Evolutionary conservation across 2,888 invertebrate genomes (phyloP), one percentile per base, ranked within the genome.

Genomic region (Phyllotreta cruciferae): DNA sequence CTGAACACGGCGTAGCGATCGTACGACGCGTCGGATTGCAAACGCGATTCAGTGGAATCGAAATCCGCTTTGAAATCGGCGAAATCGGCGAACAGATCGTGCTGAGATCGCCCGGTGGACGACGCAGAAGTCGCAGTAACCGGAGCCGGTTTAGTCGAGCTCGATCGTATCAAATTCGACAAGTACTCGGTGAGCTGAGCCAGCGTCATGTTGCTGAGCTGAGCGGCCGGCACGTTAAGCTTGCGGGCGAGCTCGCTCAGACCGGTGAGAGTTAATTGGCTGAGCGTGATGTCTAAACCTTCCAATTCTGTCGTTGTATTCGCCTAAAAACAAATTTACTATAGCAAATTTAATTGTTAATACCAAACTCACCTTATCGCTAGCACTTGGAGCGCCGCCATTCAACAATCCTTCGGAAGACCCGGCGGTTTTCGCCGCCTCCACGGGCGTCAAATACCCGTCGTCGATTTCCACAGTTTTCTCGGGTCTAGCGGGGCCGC

Each of bases 1-100:
- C 94, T 85, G 74, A 95, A 94, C 0, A 91, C 94, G 0, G 94
- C 94, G 78, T 95, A 95, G 71, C 92, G 87, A 77, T 94, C 94
- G 74, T 90, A 91, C 0, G 74, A 68, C 13, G 66, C 41, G 35
- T 66, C 68, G 3, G 60, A 58, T n/a, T n/a, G n/a, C n/a, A n/a
- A n/a, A 70, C 87, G 87, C 5, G 70, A 50, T 73, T 88, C 85
- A 44, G 88, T 88, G 73, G 90, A 90, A 73, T 88, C 87, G 72
- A 90, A 91, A 5, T 86, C 81, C 14, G 85, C 85, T 64, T 83
- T 90, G 87, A 81, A 90, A 24, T 64, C 66, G 1, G 57, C 61
- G 49, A 56, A 60, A 39, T 55, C 63, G 35, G 13, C 13, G 7
- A 39, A n/a, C n/a, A 13, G 7, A 8, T 53, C 61, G 1, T n/a